phyloP scores from a whole-genome alignment of 2,113 vertebrate species.

The Dipodomys stephensi region DNA sequence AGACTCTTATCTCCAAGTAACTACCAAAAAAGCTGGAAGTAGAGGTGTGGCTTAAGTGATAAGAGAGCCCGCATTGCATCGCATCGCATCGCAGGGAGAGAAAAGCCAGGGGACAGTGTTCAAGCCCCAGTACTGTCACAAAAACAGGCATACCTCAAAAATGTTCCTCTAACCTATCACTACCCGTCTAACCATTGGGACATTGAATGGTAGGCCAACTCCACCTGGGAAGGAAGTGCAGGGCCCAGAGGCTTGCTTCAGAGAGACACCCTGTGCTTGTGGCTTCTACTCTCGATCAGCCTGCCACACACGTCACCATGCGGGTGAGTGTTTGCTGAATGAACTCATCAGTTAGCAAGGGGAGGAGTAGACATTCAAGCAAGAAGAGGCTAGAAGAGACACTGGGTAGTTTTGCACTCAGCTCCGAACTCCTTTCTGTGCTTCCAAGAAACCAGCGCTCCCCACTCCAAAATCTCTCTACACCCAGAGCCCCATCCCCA shows the following conservation, averaged over 20 bases:
- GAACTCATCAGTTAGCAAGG: accelerated
- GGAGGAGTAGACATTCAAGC: accelerated
- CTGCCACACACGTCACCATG: accelerated
- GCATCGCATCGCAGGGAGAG: no score
- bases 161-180: accelerated
- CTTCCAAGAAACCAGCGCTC: no score
- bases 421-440: accelerated
- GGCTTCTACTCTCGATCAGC: not conserved
- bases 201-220: not conserved
- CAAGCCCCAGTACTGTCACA: no score
- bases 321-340: not conserved
- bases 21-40: no score
- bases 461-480: no score
- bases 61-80: no score
- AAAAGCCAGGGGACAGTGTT: no score
- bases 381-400: no score
- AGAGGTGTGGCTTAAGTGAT: no score
- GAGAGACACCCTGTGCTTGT: not conserved
- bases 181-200: not conserved
- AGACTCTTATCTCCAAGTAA: no score
- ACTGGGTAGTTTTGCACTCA: accelerated
- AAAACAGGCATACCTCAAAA: no score
- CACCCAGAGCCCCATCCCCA: no score
- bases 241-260: not conserved
- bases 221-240: accelerated